These are phyloP conservation scores for Dasypogon diadema DNA, from an alignment of 2,888 invertebrate genomes.

Conservation along the genomic window DNA sequence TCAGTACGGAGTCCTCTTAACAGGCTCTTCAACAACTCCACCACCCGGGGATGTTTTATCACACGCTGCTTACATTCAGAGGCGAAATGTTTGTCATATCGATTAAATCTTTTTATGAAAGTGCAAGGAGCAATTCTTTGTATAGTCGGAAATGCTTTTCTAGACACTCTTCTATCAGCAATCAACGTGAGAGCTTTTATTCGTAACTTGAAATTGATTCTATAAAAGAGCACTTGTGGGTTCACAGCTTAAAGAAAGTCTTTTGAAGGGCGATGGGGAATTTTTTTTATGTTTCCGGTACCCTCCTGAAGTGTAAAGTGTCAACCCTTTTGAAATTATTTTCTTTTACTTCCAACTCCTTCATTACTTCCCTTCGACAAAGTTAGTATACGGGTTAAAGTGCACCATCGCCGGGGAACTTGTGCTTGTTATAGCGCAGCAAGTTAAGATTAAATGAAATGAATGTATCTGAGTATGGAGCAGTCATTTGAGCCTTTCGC, in stretches of 20 bases:
- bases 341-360: constrained; percentile 9
- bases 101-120: constrained; percentile 25
- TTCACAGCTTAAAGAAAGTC: too few relatives aligned
- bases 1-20: constrained; percentile 4
- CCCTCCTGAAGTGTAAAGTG: constrained; percentile 17
- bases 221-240: constrained; percentile 23
- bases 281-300: constrained; percentile 21
- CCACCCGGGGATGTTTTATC: not conserved
- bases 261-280: not conserved
- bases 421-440: too few relatives aligned
- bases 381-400: too few relatives aligned
- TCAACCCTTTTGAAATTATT: constrained; percentile 23
- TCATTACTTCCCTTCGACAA: not conserved
- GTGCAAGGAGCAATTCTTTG: constrained; percentile 18
- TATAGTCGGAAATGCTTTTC: not conserved
- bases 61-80: not conserved
- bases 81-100: constrained; percentile 13
- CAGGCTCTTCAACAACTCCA: not conserved
- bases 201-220: constrained; percentile 28
- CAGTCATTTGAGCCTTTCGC: constrained; percentile 1
- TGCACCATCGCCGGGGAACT: too few relatives aligned
- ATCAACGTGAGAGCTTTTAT: constrained; percentile 29
- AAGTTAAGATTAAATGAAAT: not conserved
- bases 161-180: constrained; percentile 16
- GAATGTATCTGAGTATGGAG: constrained; percentile 8